phyloP scores from a whole-genome alignment of 2,888 invertebrate species.

The Apamea monoglypha region DNA sequence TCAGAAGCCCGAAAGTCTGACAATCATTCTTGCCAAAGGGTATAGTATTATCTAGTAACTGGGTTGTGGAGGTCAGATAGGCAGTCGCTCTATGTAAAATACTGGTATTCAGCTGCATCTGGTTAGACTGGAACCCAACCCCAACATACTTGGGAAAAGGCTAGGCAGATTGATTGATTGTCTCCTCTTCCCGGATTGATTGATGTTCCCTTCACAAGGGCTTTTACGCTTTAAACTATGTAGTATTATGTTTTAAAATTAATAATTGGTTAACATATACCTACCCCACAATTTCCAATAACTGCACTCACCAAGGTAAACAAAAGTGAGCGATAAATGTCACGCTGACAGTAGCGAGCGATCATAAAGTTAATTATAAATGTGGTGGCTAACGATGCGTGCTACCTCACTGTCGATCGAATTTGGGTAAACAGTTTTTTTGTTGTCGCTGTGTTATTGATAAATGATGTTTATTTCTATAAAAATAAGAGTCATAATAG shows the following conservation, averaged over 20 bases:
- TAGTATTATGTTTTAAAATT: neutral
- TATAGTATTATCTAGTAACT: neutral
- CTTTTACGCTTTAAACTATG: neutral
- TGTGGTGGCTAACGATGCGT: constrained; percentile 29
- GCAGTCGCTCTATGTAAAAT: neutral
- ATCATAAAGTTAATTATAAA: constrained; percentile 68
- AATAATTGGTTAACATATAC: neutral
- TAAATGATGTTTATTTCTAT: neutral
- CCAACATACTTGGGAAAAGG: neutral
- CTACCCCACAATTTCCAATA: neutral
- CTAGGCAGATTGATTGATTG: no score
- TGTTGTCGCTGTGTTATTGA: neutral
- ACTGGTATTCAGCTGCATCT: neutral
- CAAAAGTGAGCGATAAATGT: constrained; percentile 34
- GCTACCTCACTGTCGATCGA: neutral
- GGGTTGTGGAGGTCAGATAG: neutral
- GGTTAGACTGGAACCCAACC: neutral
- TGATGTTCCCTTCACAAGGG: neutral
- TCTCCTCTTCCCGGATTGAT: no score
- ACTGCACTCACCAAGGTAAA: constrained; percentile 15
- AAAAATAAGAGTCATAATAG: no score
- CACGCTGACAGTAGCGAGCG: constrained; percentile 18
- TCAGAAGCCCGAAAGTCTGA: neutral
- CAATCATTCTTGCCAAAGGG: neutral
- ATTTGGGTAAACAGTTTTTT: neutral